phyloP scores from a whole-genome alignment of 2,113 vertebrate species.

The Cavia porcellus region DNA sequence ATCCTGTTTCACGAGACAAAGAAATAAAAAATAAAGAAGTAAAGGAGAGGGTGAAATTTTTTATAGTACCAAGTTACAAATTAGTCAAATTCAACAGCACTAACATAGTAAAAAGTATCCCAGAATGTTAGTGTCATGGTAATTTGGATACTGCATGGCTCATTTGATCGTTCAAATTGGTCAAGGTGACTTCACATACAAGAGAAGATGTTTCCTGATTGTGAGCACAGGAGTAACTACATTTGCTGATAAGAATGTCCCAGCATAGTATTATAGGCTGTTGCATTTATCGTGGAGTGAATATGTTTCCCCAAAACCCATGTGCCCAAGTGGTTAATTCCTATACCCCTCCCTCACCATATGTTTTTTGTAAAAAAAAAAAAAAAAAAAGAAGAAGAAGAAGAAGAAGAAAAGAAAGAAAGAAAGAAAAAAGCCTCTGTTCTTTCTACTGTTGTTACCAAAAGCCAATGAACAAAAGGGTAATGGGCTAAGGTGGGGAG shows the following conservation, averaged over 20 bases:
- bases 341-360: neutral
- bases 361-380: constrained; percentile 25
- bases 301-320: neutral
- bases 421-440: neutral
- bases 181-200: neutral
- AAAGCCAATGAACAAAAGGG: neutral
- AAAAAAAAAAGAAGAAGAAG: neutral
- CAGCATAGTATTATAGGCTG: neutral
- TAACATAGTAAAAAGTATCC: neutral
- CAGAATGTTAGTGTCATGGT: neutral
- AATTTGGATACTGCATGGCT: neutral
- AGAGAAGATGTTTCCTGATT: neutral
- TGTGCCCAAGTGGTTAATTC: neutral
- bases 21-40: neutral
- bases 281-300: neutral
- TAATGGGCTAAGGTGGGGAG: neutral
- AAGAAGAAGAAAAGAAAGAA: too few relatives aligned
- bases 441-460: neutral
- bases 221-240: neutral
- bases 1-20: neutral
- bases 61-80: neutral
- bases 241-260: neutral
- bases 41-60: neutral
- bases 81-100: neutral
- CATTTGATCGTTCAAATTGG: neutral